Conservation (phyloP, 2,888 invertebrate species). For the Phortica magna region DNA sequence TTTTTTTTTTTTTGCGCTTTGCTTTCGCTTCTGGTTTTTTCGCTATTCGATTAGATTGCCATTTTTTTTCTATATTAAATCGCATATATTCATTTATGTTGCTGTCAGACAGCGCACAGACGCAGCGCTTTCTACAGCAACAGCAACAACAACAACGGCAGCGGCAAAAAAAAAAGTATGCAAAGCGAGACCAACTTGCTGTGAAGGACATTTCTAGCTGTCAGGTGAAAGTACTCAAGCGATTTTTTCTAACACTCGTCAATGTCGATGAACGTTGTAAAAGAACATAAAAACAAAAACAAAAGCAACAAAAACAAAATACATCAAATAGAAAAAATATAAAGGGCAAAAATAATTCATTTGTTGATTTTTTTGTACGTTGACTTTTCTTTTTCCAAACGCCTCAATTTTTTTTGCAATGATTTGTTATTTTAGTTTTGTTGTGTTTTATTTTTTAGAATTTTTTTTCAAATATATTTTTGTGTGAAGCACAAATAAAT, state of each 20-base stretch:
- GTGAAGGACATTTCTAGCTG: slow-evolving; percentile 50
- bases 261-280: neutral
- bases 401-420: neutral
- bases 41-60: slow-evolving; percentile 68
- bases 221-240: slow-evolving; percentile 65
- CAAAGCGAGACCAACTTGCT: slow-evolving; percentile 60
- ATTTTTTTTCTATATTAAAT: slow-evolving; percentile 58
- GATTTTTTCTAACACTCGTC: slow-evolving; percentile 28
- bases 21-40: slow-evolving; percentile 51
- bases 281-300: neutral
- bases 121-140: too few relatives aligned
- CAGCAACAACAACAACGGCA: too few relatives aligned
- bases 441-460: neutral
- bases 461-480: neutral
- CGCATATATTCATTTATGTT: slow-evolving; percentile 53
- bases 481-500: neutral
- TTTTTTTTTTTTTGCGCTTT: slow-evolving; percentile 42
- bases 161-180: neutral
- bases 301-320: neutral
- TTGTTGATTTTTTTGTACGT: slow-evolving; percentile 45
- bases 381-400: neutral
- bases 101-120: slow-evolving; percentile 42
- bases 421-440: neutral
- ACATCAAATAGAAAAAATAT: neutral
- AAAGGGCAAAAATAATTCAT: slow-evolving; percentile 49